Base-by-base conservation (phyloP, 2,797 vertebrate genomes). In the Amphiprion clarkii region DNA sequence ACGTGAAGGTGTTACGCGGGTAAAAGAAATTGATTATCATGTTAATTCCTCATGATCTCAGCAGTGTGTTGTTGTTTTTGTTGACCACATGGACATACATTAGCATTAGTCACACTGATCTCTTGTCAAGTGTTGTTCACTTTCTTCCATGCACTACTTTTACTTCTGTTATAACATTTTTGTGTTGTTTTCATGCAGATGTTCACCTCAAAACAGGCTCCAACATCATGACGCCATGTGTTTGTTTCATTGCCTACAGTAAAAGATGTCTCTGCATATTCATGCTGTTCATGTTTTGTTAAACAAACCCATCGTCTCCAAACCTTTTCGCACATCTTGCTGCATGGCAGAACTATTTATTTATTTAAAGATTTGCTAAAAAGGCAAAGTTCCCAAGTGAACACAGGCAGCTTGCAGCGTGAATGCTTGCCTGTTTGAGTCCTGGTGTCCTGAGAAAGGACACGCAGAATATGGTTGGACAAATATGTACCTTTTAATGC, bases 331-430 rank as follows among this genome's bases (percentile, higher is more conserved):
- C 81, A 76, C 14, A 2, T 67, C 71, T 68, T 1, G 36, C 71
- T 76, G 53, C 64, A 21, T 5, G 40, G 51, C 29, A 23, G 16
- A 64, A 71, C 67, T 77, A 48, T 79, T 89, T 78, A 86, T 79
- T 88, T 89, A 90, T 90, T 90, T 63, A 88, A 70, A 67, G 49
- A n/a, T 73, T 78, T 61, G 59, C 79, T 74, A 71, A 83, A 88
- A 80, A 72, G 53, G 74, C 52, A 53, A 77, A 74, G 27, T 66
- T 86, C 81, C 66, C 54, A 25, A 21, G 66, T 68, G 79, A 78
- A 65, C 31, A 13, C 25, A 17, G n/a, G 36, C 62, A 21, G 52
- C 63, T 59, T 10, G 42, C 63, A 71, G 63, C 27, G 21, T 48
- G 10, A 44, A 7, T 21, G 58, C 69, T 51, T 48, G 40, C 65